Evolutionary conservation across 2,888 invertebrate species (phyloP).

Genomic region (Tricholauxania praeusta): DNA sequence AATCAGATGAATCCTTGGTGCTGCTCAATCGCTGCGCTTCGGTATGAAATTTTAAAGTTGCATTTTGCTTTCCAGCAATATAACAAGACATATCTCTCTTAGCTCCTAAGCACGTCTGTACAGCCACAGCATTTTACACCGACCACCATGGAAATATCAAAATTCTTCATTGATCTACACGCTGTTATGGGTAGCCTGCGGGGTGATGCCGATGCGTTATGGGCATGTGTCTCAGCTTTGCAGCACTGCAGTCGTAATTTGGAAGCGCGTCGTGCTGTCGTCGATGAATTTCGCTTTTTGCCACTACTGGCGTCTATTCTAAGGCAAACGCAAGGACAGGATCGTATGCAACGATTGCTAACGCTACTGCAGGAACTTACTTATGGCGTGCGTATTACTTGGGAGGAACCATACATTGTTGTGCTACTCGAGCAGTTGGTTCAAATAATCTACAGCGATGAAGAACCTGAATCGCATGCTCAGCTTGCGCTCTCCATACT

Average conservation of each 20-base stretch:
- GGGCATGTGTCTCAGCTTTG: conserved; percentile 60
- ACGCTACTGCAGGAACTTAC: conserved; percentile 75
- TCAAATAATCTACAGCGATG: conserved; percentile 72
- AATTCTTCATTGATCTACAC: conserved; percentile 64
- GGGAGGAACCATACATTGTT: conserved; percentile 83
- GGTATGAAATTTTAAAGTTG: neutral
- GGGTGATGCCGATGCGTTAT: conserved; percentile 58
- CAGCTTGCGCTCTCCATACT: conserved; percentile 76
- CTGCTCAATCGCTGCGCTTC: conserved; percentile 62
- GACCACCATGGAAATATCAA: conserved; percentile 57
- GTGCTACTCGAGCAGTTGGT: conserved; percentile 77
- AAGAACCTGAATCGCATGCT: conserved; percentile 51
- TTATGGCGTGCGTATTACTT: conserved; percentile 82
- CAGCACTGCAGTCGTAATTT: conserved; percentile 63
- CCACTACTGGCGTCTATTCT: conserved; percentile 60
- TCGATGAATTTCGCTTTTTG: conserved; percentile 63
- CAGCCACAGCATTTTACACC: conserved; percentile 55
- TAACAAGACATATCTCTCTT: neutral
- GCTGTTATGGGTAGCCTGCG: conserved; percentile 58
- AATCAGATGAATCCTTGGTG: conserved; percentile 58
- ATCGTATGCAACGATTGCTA: conserved; percentile 58
- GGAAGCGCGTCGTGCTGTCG: conserved; percentile 57
- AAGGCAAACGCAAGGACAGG: conserved; percentile 54
- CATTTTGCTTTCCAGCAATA: neutral
- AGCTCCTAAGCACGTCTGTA: conserved; percentile 45